Conservation (phyloP, 2,888 invertebrate species). For the Caradrina clavipalpis region DNA sequence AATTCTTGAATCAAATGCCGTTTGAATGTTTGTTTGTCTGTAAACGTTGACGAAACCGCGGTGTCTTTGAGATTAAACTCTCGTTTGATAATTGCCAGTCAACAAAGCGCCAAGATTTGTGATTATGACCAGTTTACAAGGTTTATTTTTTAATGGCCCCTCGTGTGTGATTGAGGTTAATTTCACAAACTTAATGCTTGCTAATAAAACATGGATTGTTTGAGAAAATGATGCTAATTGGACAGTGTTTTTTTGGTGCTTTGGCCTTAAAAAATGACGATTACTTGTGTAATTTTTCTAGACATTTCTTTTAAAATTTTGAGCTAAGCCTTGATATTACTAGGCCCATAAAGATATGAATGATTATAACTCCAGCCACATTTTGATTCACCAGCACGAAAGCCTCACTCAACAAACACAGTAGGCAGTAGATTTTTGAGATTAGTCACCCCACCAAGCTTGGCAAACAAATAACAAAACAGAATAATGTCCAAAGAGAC, state of each 20-base stretch:
- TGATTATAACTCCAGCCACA: background rate
- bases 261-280: conserved; percentile 14
- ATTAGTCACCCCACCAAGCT: conserved; percentile 61
- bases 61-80: conserved; percentile 87
- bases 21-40: conserved; percentile 71
- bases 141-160: conserved; percentile 71
- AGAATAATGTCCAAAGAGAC: conserved; percentile 63
- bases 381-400: conserved; percentile 25
- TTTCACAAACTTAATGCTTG: conserved; percentile 57
- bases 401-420: conserved; percentile 40
- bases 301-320: background rate
- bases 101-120: conserved; percentile 86
- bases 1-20: conserved; percentile 45
- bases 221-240: conserved; percentile 45
- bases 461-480: conserved; percentile 62
- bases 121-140: conserved; percentile 74
- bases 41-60: conserved; percentile 85
- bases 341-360: background rate
- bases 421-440: conserved; percentile 53
- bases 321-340: background rate
- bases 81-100: conserved; percentile 85
- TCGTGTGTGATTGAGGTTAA: conserved; percentile 70
- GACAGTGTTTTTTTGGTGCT: conserved; percentile 30
- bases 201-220: conserved; percentile 58
- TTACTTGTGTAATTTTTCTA: background rate